Conservation (phyloP, 2,113 vertebrate species). For the Corydoras maculifer region DNA sequence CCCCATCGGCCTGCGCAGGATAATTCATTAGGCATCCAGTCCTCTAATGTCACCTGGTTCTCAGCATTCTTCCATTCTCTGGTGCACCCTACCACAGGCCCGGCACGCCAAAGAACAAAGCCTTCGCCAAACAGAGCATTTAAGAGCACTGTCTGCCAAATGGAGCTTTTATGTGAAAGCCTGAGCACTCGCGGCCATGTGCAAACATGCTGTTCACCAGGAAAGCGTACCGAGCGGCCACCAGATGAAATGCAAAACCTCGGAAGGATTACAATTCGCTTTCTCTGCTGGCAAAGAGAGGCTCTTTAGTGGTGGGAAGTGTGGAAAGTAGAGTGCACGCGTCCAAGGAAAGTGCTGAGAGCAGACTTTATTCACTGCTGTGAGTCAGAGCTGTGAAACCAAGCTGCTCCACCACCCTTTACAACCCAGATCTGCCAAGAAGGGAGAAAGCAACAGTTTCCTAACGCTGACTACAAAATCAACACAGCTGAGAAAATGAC, state of each 20-base stretch:
- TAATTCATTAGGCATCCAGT: too few relatives aligned
- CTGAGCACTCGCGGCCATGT: constrained; percentile 3
- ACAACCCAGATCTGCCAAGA: constrained; percentile 1
- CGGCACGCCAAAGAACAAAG: not conserved
- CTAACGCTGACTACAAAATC: constrained; percentile 6
- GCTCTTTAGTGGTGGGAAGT: constrained; percentile 11
- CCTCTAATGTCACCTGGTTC: not conserved
- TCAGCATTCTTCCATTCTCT: not conserved
- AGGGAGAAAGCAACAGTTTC: constrained; percentile 9
- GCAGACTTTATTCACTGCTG: constrained; percentile 34
- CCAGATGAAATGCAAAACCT: constrained; percentile 28
- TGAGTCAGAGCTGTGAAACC: constrained; percentile 31
- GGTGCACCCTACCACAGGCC: not conserved
- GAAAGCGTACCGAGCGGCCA: constrained; percentile 9
- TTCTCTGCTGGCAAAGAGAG: constrained; percentile 8
- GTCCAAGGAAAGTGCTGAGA: constrained; percentile 31
- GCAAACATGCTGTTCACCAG: constrained; percentile 33
- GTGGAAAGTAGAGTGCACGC: constrained; percentile 24
- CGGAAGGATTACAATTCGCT: constrained; percentile 12
- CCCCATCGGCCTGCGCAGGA: too few relatives aligned
- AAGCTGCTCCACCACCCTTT: constrained; percentile 16
- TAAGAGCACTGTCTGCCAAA: not conserved
- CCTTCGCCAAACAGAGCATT: not conserved
- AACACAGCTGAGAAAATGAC: constrained; percentile 12
- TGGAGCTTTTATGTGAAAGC: constrained; percentile 9